phyloP scores from a whole-genome alignment of 1,140 invertebrate species.

The Drosophila sp. region DNA sequence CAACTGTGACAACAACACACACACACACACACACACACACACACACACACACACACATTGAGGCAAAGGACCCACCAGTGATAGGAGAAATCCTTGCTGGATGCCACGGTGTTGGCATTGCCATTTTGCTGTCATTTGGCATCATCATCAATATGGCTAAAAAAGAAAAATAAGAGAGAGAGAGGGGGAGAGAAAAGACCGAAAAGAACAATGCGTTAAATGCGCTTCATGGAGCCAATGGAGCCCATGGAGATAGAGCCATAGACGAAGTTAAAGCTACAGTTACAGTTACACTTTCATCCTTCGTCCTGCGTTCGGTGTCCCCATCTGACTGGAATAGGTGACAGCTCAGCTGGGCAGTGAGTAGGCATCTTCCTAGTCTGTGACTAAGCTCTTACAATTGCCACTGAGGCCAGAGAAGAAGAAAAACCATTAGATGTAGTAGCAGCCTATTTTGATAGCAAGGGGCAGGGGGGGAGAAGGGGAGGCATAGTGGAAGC shows the following conservation, averaged over 20 bases:
- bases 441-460: constrained; percentile 1
- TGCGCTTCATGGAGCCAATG: constrained; percentile 43
- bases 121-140: constrained; percentile 77
- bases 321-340: constrained; percentile 4
- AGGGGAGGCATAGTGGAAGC: constrained; percentile 11
- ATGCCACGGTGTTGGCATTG: constrained; percentile 73
- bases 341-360: constrained; percentile 57
- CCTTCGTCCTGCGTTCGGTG: neutral
- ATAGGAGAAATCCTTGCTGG: constrained; percentile 76
- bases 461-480: constrained; percentile 1
- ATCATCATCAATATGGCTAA: constrained; percentile 82
- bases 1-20: constrained; percentile 73
- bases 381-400: constrained; percentile 52
- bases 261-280: constrained; percentile 10
- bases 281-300: constrained; percentile 14
- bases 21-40: constrained; percentile 3
- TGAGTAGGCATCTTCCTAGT: constrained; percentile 58
- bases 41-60: constrained; percentile 16
- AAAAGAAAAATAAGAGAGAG: neutral
- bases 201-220: constrained; percentile 78
- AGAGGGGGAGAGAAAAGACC: neutral
- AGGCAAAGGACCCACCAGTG: constrained; percentile 42
- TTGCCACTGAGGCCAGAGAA: constrained; percentile 48
- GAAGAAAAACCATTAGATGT: constrained; percentile 27
- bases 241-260: constrained; percentile 34